A percentile compares a stretch with the other conserved stretches of the same genome.
Evolutionary conservation across 2,888 invertebrate genomes (phyloP).

Genomic region (Drosophila subquinaria): DNA sequence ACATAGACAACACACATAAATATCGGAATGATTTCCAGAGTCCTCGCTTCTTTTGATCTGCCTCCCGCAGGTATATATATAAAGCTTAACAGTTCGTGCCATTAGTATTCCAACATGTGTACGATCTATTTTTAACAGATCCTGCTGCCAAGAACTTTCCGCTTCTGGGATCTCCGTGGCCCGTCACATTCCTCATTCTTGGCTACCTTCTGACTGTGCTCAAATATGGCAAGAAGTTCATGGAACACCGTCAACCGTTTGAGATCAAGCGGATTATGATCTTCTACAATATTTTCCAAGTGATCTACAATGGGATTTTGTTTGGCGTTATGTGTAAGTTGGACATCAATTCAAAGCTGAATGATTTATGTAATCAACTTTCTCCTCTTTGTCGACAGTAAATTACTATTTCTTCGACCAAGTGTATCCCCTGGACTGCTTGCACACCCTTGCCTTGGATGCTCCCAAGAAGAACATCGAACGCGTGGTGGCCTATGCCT

Average conservation of each 20-base stretch:
- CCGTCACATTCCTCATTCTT: neutral
- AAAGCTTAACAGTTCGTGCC: neutral
- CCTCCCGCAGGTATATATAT: slow-evolving; percentile 5
- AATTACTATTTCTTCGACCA: neutral
- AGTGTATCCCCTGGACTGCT: slow-evolving; percentile 2
- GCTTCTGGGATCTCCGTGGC: slow-evolving; percentile 10
- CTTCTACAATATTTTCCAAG: slow-evolving; percentile 13
- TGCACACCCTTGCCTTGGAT: slow-evolving; percentile 3
- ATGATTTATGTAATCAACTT: no score
- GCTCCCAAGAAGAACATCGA: slow-evolving; percentile 10
- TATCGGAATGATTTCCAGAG: slow-evolving; percentile 1
- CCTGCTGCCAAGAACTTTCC: slow-evolving; percentile 5
- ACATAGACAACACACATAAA: neutral
- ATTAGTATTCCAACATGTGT: neutral
- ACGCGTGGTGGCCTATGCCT: neutral
- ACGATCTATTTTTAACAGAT: neutral
- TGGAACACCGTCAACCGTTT: slow-evolving; percentile 17
- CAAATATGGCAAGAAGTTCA: slow-evolving; percentile 14
- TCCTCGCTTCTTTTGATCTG: neutral
- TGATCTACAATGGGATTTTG: slow-evolving; percentile 15
- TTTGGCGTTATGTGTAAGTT: slow-evolving; percentile 1
- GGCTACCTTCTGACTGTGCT: slow-evolving; percentile 10
- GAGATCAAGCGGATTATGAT: slow-evolving; percentile 10
- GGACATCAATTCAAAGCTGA: neutral
- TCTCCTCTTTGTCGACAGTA: neutral